Evolutionary conservation across 2,113 vertebrate species (phyloP).

Genomic region (Megaceryle torquata): DNA sequence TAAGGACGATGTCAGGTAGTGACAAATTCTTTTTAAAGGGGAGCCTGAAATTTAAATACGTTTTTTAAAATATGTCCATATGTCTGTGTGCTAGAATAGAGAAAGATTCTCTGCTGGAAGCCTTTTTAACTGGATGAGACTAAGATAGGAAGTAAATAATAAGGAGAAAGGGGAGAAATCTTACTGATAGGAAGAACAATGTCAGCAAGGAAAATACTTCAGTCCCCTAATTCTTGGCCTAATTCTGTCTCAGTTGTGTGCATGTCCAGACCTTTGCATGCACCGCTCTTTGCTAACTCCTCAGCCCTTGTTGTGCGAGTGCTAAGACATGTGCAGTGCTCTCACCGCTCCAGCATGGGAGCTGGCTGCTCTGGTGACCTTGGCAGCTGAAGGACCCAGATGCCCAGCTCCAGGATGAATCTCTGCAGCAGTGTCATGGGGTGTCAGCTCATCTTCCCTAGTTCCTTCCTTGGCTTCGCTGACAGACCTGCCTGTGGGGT

Average conservation of each 20-base stretch:
- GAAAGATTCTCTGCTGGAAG: background rate
- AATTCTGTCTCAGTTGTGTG: background rate
- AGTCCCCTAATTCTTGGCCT: background rate
- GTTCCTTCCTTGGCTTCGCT: background rate
- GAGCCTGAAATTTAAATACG: slow-evolving; percentile 6
- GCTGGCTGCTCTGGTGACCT: slow-evolving; percentile 33
- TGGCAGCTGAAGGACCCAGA: slow-evolving; percentile 64
- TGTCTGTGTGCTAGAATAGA: background rate
- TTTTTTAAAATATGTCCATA: background rate
- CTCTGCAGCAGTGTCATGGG: slow-evolving; percentile 44
- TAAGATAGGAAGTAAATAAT: background rate
- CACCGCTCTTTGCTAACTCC: background rate
- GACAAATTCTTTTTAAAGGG: background rate
- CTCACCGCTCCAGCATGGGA: background rate
- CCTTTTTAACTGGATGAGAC: background rate
- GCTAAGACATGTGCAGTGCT: background rate
- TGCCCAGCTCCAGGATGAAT: slow-evolving; percentile 62
- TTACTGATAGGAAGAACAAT: background rate
- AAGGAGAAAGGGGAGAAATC: background rate
- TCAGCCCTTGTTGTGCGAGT: background rate
- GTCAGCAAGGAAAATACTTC: background rate
- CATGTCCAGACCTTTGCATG: background rate
- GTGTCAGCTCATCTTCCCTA: slow-evolving; percentile 41
- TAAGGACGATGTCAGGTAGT: background rate
- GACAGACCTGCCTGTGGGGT: slow-evolving; percentile 68